Conservation (phyloP, 2,888 invertebrate genomes). For the Eumacrocentrus americanus region DNA sequence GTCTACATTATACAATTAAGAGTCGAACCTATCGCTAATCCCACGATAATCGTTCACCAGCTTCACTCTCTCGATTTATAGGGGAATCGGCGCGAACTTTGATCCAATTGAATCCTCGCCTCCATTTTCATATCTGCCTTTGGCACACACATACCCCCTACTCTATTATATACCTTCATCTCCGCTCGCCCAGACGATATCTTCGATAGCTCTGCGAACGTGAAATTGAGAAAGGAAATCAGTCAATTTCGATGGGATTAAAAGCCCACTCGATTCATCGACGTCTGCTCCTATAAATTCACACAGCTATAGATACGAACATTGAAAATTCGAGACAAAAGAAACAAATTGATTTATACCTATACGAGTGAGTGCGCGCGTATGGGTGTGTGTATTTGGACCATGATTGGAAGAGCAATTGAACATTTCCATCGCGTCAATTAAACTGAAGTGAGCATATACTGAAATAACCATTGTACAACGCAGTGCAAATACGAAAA, state of each 20-base stretch:
- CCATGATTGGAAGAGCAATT: not conserved
- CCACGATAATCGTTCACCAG: slow-evolving; percentile 51
- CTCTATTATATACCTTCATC: slow-evolving; percentile 16
- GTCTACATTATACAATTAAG: slow-evolving; percentile 11
- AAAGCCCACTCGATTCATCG: slow-evolving; percentile 10
- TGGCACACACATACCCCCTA: slow-evolving; percentile 51
- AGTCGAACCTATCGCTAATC: slow-evolving; percentile 47
- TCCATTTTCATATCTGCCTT: slow-evolving; percentile 59
- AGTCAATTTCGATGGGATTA: slow-evolving; percentile 24
- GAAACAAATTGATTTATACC: not conserved
- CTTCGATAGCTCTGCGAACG: slow-evolving; percentile 10
- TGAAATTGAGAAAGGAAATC: slow-evolving; percentile 27
- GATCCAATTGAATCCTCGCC: slow-evolving; percentile 57
- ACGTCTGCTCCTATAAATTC: not conserved
- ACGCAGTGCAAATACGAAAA: slow-evolving; percentile 11
- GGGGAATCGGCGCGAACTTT: slow-evolving; percentile 50
- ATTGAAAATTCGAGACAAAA: not conserved
- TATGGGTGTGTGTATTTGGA: not conserved
- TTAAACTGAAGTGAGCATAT: slow-evolving; percentile 13
- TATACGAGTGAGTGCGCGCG: not conserved
- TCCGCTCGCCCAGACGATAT: slow-evolving; percentile 7
- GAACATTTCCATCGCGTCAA: slow-evolving; percentile 9
- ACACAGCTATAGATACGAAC: not conserved
- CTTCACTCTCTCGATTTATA: slow-evolving; percentile 40
- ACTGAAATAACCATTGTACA: slow-evolving; percentile 19